Base-by-base conservation (phyloP, 2,888 invertebrate species). In the Cyclophora punctaria region DNA sequence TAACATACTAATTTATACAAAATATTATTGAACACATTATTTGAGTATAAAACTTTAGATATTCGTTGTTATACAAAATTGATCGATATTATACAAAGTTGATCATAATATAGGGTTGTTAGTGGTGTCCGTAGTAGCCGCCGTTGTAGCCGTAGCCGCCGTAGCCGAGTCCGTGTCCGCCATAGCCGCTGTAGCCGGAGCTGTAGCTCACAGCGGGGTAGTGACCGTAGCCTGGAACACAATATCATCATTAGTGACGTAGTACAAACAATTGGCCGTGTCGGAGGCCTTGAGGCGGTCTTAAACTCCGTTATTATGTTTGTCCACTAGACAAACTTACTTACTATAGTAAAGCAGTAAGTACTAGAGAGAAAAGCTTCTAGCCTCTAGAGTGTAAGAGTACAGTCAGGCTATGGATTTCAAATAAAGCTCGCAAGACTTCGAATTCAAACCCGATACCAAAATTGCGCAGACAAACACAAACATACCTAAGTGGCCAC, bases 121-220 rank as follows among this genome's bases (percentile, higher is more conserved):
- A 83, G 69, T 82, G 78, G 58, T 81, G 77, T 51, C 66, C 68
- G 61, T 64, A 65, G 59, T 67, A 58, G 46, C 58, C 62, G 34
- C 70, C 66, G 33, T 58, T 58, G 50, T 46, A 49, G 33, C 49
- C 51, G 42, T 51, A 45, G 45, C 51, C 46, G 44, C 35, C 46
- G 35, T 33, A 34, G 34, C 44, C 44, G 6, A 33, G 34, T 3
- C 34, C 34, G 44, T 34, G 3, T 4, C 34, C 20, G 20, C 44
- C 44, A 5, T 33, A 6, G 44, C 34, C 34, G 20, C 20, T 7
- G 44, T 44, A 44, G 64, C 62, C 50, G 68, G 71, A 6, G 66
- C 63, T 71, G 64, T 71, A 69, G 65, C 69, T 69, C 42, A 66
- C 64, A 3, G 70, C 78, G 44, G 70, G 75, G 46, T 62, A 63